Percentiles rank a stretch among this genome's conserved stretches.
These are phyloP conservation scores for Eudemis profundana DNA, from an alignment of 2,888 invertebrate genomes.

Conservation along the genomic window DNA sequence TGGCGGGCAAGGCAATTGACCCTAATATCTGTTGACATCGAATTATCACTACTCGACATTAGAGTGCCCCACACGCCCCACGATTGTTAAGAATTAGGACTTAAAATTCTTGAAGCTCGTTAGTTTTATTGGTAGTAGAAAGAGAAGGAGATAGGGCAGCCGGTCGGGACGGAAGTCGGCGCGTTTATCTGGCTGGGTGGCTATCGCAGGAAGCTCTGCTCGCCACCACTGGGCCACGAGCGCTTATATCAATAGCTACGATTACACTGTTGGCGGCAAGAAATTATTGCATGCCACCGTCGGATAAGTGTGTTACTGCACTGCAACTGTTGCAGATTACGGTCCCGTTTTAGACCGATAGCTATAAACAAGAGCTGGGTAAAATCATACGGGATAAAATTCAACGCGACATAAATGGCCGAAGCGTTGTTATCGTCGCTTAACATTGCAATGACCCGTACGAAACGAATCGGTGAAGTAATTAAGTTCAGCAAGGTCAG, in stretches of 20 bases:
- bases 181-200: constrained; percentile 62
- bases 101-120: constrained; percentile 29
- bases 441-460: constrained; percentile 25
- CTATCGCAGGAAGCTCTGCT: constrained; percentile 76
- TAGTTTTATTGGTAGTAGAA: constrained; percentile 35
- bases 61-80: constrained; percentile 28
- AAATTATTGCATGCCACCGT: constrained; percentile 48
- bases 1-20: constrained; percentile 70
- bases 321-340: constrained; percentile 51
- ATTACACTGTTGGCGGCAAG: constrained; percentile 14
- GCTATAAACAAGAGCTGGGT: constrained; percentile 1
- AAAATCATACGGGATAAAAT: neutral
- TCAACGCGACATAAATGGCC: neutral
- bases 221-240: constrained; percentile 56
- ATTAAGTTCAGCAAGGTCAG: constrained; percentile 42
- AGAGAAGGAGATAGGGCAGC: constrained; percentile 37
- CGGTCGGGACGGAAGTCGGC: constrained; percentile 50
- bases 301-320: constrained; percentile 52
- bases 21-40: constrained; percentile 71
- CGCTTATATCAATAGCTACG: constrained; percentile 50
- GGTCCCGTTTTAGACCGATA: constrained; percentile 23
- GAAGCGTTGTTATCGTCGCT: constrained; percentile 11
- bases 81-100: constrained; percentile 38
- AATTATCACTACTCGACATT: constrained; percentile 61
- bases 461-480: constrained; percentile 24